Evolutionary conservation across 2,888 invertebrate genomes (phyloP).

Genomic region (Fragum whitleyi): DNA sequence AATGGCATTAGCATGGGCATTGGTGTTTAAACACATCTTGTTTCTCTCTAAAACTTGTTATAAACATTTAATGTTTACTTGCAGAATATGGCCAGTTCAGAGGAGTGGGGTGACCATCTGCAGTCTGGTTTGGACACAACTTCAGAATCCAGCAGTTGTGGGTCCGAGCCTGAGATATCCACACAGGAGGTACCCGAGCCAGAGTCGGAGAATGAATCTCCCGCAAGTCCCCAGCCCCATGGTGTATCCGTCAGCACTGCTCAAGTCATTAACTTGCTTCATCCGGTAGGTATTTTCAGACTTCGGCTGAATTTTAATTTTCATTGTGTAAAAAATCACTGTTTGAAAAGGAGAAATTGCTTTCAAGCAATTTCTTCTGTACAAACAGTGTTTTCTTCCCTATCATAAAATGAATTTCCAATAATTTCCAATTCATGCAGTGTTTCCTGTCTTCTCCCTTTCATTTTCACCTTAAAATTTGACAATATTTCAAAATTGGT

Average conservation of each 20-base stretch:
- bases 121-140: conserved; percentile 81
- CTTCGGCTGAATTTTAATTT: background rate
- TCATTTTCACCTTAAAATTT: too few species aligned
- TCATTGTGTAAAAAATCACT: background rate
- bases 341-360: too few species aligned
- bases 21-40: too few species aligned
- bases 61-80: conserved; percentile 6
- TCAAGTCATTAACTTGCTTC: conserved; percentile 78
- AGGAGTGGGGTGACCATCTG: conserved; percentile 83
- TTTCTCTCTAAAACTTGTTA: too few species aligned
- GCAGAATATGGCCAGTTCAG: conserved; percentile 77
- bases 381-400: background rate
- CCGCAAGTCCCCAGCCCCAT: background rate
- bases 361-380: background rate
- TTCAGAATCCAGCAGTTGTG: conserved; percentile 75
- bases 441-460: too few species aligned
- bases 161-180: conserved; percentile 80
- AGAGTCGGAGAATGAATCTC: conserved; percentile 37
- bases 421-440: too few species aligned
- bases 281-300: conserved; percentile 73
- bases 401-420: too few species aligned
- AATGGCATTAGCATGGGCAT: too few species aligned
- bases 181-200: conserved; percentile 64
- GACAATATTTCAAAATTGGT: too few species aligned
- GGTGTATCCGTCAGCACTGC: conserved; percentile 71